These are phyloP conservation scores for Aldabrachelys gigantea DNA, from an alignment of 2,113 vertebrate genomes.

Conservation along the genomic window DNA sequence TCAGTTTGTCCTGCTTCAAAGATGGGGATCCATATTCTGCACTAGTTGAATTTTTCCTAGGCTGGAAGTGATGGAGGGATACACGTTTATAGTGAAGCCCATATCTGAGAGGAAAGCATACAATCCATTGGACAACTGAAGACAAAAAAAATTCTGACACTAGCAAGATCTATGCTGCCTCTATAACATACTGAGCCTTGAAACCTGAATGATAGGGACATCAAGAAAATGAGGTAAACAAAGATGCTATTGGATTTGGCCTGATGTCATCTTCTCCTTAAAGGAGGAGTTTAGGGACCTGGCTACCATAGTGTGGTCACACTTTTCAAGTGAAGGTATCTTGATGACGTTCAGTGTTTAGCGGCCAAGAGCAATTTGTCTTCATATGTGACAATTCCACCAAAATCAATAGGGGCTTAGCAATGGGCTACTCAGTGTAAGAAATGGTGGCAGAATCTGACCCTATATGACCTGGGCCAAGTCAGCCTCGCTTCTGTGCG, in stretches of 20 bases:
- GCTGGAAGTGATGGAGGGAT: background rate
- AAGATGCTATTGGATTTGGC: background rate
- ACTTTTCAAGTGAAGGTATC: background rate
- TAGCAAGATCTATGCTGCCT: background rate
- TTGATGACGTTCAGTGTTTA: background rate
- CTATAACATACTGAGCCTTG: background rate
- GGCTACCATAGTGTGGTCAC: accelerated
- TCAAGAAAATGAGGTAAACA: background rate
- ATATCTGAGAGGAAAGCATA: background rate
- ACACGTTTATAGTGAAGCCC: background rate
- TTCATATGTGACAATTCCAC: background rate
- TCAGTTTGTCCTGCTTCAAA: background rate
- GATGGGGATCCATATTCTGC: background rate
- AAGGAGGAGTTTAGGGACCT: background rate
- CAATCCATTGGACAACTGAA: background rate
- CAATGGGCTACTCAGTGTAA: background rate
- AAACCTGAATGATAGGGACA: background rate
- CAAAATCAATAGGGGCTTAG: background rate
- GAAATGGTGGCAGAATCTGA: background rate
- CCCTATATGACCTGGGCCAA: background rate
- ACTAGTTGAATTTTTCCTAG: background rate
- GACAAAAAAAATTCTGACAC: background rate
- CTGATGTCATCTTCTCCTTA: background rate
- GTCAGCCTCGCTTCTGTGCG: background rate
- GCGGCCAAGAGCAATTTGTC: background rate